Percentiles rank a stretch among this genome's conserved stretches.
These are phyloP conservation scores for Xiphophorus maculatus DNA, from an alignment of 2,113 vertebrate species.

Conservation along the genomic window DNA sequence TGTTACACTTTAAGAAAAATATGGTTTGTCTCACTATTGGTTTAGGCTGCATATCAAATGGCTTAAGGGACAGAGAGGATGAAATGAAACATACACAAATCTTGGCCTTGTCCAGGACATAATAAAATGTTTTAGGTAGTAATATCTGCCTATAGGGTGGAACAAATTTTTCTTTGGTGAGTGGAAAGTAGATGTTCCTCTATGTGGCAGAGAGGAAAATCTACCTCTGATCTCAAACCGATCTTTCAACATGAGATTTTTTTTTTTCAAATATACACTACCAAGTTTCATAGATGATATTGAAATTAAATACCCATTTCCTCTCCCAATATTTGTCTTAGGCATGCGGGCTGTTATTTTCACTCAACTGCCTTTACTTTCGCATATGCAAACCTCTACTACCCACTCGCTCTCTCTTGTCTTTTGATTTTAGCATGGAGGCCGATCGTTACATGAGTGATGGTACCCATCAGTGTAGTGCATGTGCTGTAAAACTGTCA, in stretches of 20 bases:
- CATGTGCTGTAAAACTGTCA: constrained; percentile 86
- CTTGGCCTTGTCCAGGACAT: constrained; percentile 30
- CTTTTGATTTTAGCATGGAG: constrained; percentile 71
- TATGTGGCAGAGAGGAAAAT: constrained; percentile 46
- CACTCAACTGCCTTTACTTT: constrained; percentile 35
- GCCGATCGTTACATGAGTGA: constrained; percentile 82
- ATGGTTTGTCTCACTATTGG: background rate
- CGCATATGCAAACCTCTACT: constrained; percentile 39
- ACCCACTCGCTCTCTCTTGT: constrained; percentile 44
- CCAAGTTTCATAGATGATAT: constrained; percentile 37
- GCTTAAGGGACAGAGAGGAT: background rate
- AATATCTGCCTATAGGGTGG: constrained; percentile 32
- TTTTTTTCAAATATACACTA: constrained; percentile 9
- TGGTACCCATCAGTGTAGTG: constrained; percentile 82
- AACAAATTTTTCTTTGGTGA: constrained; percentile 75
- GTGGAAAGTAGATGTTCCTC: constrained; percentile 55
- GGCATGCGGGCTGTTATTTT: constrained; percentile 27
- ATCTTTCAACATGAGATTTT: background rate
- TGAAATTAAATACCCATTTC: constrained; percentile 19
- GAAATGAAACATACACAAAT: constrained; percentile 13
- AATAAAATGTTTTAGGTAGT: constrained; percentile 51
- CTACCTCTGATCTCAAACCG: constrained; percentile 45
- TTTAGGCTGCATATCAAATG: background rate
- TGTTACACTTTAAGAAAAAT: background rate
- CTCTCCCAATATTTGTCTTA: constrained; percentile 38